phyloP scores from a whole-genome alignment of 2,888 invertebrate genomes.

The Dorcus parallelipipedus region DNA sequence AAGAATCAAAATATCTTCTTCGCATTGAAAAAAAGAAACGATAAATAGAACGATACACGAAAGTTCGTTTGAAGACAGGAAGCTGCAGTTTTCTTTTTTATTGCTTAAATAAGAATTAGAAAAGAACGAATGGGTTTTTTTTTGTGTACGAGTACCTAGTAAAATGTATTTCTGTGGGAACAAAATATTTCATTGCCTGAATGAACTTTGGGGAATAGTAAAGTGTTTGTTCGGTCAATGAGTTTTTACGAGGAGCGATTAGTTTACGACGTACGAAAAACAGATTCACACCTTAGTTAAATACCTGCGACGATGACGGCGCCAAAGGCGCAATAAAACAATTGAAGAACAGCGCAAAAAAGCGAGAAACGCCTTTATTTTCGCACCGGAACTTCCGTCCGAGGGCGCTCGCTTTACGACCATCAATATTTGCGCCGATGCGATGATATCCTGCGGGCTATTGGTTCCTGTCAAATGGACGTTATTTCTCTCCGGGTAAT shows the following conservation, averaged over 20 bases:
- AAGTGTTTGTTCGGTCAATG: neutral
- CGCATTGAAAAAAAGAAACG: no score
- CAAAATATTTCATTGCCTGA: no score
- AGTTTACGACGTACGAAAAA: neutral
- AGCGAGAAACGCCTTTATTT: neutral
- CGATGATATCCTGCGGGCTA: constrained; percentile 1
- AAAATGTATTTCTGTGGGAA: no score
- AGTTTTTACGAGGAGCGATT: neutral
- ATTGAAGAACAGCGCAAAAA: neutral
- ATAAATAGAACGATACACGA: no score
- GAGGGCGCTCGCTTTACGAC: neutral
- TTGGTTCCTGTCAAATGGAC: constrained; percentile 15
- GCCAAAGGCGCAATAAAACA: constrained; percentile 13
- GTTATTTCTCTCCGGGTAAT: constrained; percentile 4
- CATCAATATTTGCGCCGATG: neutral
- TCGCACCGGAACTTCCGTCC: neutral
- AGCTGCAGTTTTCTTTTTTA: no score
- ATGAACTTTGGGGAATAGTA: no score
- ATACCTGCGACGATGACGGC: constrained; percentile 11
- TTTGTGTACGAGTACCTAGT: no score
- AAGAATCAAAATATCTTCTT: no score
- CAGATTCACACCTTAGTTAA: constrained; percentile 16
- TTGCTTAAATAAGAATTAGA: no score
- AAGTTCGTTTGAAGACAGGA: no score
- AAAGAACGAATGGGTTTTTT: no score